Base-by-base conservation (phyloP, 2,797 vertebrate species). In the Muscicapa striata region DNA sequence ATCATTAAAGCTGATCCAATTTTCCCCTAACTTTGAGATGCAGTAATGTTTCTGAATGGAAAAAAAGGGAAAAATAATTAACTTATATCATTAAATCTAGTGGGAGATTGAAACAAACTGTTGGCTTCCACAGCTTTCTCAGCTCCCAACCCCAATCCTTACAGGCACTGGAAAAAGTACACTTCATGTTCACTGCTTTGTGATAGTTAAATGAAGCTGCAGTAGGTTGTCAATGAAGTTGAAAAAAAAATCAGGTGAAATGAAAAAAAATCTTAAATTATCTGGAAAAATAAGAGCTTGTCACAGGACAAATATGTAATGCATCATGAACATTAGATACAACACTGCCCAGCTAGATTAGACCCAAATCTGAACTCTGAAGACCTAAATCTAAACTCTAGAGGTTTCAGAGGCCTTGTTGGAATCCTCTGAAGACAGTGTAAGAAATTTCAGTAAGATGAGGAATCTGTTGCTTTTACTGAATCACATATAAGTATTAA, bases 271-370 rank as follows among this genome's bases (percentile, higher is more conserved):
- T 32, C 16, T 66, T 58, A n/a, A n/a, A 46, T 36, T 80, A 85
- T 77, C 29, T 61, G 57, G 24, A 67, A 72, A 55, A 58, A 20
- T 4, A 52, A 41, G 11, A 87, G 27, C 7, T 84, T 81, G 38
- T 69, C 27, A 22, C 23, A 49, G 36, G 34, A 30, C 16, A 62
- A 81, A 29, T 38, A 29, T 1, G 4, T 20, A 92, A n/a, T 2
- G 1, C 4, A 32, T 29, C 5, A 40, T 2, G 3, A 24, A 40
- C 5, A 4, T 51, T 51, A n/a, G 59, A 48, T 16, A 46, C 3
- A 77, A 29, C 23, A 32, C 34, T 84, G n/a, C 26, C 64, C 70
- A 84, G 10, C 20, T 15, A 46, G 13, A 30, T 52, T 16, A 34
- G 21, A 51, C 36, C 20, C 62, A 69, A 58, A 69, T 49, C 48